Percentiles rank a stretch among this genome's conserved stretches.
Conservation (phyloP, 2,888 invertebrate species). For the Cheilosia scutellata region DNA sequence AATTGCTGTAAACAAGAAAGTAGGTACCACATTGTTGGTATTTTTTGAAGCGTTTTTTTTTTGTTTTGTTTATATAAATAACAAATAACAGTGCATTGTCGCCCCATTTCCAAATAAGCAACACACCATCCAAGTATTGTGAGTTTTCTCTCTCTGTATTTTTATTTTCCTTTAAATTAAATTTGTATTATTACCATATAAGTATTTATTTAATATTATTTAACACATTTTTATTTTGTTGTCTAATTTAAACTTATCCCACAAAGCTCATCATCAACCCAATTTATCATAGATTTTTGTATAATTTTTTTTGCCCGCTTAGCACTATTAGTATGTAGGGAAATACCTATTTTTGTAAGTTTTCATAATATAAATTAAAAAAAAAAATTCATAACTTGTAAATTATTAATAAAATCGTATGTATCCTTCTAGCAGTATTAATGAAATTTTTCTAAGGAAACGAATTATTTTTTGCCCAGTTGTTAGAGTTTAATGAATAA, state of each 20-base stretch:
- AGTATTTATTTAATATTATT: slow-evolving; percentile 75
- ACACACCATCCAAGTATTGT: slow-evolving; percentile 68
- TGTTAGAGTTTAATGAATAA: slow-evolving; percentile 66
- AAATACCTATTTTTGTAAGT: slow-evolving; percentile 3
- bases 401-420: slow-evolving; percentile 28
- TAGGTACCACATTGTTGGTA: slow-evolving; percentile 29
- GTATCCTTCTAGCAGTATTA: slow-evolving; percentile 71
- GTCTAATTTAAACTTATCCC: slow-evolving; percentile 23
- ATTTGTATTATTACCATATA: slow-evolving; percentile 68
- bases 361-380: not conserved
- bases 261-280: slow-evolving; percentile 43
- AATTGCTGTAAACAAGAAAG: slow-evolving; percentile 19
- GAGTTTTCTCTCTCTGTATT: slow-evolving; percentile 26
- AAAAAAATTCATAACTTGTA: slow-evolving; percentile 32
- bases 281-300: slow-evolving; percentile 29
- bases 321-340: slow-evolving; percentile 34
- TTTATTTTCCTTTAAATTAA: slow-evolving; percentile 23
- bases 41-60: slow-evolving; percentile 19
- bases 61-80: slow-evolving; percentile 1
- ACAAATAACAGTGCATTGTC: slow-evolving; percentile 11
- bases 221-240: slow-evolving; percentile 40
- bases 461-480: slow-evolving; percentile 66
- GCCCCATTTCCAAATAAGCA: slow-evolving; percentile 13
- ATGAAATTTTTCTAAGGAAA: slow-evolving; percentile 50
- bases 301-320: slow-evolving; percentile 28